These are phyloP conservation scores for Muntiacus muntjak DNA, from an alignment of 2,113 vertebrate genomes.

Conservation along the genomic window DNA sequence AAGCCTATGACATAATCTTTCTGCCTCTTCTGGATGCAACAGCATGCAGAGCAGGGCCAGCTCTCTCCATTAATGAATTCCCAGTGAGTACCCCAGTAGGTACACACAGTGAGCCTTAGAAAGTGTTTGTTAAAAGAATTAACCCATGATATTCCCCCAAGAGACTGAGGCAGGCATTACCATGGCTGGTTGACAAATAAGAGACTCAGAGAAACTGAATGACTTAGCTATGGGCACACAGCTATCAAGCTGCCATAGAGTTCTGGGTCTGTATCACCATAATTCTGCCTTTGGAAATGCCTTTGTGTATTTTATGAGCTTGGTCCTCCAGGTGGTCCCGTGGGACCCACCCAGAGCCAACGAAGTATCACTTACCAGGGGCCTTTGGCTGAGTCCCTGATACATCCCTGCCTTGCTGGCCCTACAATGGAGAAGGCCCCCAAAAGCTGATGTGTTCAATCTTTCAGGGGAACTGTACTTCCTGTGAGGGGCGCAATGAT, in stretches of 20 bases:
- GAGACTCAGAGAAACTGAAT: neutral
- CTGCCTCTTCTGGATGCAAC: neutral
- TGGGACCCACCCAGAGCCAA: neutral
- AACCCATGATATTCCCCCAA: neutral
- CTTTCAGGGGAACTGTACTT: conserved; percentile 89
- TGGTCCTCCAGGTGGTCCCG: neutral
- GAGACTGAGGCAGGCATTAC: neutral
- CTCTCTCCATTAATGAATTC: neutral
- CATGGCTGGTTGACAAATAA: neutral
- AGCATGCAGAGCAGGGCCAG: neutral
- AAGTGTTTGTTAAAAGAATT: neutral
- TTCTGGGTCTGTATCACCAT: neutral
- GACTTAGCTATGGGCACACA: neutral
- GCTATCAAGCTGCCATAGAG: too few relatives aligned
- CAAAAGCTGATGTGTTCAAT: neutral
- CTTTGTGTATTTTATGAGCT: neutral
- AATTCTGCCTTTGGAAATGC: neutral
- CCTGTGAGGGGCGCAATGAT: conserved; percentile 88
- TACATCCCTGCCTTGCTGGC: neutral
- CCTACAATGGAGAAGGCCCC: neutral
- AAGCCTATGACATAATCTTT: neutral
- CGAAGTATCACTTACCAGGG: neutral
- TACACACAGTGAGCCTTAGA: neutral
- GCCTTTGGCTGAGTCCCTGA: neutral
- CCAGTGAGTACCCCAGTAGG: neutral